phyloP scores from a whole-genome alignment of 2,797 vertebrate species.

The Gorsachius magnificus region DNA sequence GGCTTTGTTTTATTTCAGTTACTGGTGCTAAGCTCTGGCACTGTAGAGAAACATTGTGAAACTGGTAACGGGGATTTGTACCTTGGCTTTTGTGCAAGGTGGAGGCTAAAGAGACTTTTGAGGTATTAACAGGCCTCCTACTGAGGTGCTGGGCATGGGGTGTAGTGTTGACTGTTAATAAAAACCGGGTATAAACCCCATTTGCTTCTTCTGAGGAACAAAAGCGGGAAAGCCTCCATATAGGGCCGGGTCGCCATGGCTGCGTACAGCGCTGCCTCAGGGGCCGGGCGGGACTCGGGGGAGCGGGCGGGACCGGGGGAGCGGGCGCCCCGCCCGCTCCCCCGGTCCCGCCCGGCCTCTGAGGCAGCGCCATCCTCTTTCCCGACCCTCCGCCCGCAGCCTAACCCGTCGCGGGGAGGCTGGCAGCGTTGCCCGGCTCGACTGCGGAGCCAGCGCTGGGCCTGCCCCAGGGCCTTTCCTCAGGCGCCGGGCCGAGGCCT shows the following conservation, averaged over 20 bases:
- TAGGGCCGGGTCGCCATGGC: rapidly evolving
- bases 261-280: rapidly evolving
- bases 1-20: no score
- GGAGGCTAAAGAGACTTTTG: no score
- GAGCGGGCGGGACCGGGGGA: neutral
- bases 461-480: rapidly evolving
- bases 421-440: rapidly evolving
- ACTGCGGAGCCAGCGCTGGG: rapidly evolving
- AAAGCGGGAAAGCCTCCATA: rapidly evolving
- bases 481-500: rapidly evolving
- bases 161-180: no score
- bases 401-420: no score
- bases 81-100: neutral
- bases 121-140: neutral
- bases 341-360: neutral
- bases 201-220: neutral
- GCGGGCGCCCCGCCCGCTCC: rapidly evolving
- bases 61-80: rapidly evolving
- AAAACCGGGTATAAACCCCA: neutral
- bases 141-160: no score
- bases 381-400: no score
- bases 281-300: neutral
- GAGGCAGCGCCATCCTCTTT: neutral
- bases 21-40: no score
- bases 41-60: neutral